Percentiles rank a stretch among this genome's conserved stretches.
These are phyloP conservation scores for Agriopis marginaria DNA, from an alignment of 2,888 invertebrate genomes.

Conservation along the genomic window DNA sequence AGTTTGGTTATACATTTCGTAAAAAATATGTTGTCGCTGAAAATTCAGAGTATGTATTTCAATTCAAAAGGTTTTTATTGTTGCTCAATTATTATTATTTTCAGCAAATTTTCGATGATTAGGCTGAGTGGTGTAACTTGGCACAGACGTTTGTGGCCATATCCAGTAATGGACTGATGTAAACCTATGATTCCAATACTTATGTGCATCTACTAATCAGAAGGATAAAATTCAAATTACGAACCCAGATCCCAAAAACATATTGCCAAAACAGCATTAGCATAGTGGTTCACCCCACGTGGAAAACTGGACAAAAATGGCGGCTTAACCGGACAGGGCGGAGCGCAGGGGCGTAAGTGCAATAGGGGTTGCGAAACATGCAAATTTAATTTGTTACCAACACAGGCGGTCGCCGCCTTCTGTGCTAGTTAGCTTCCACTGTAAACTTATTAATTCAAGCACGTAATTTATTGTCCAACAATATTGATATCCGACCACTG, in stretches of 20 bases:
- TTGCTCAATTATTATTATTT: no score
- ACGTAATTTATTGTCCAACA: slow-evolving; percentile 74
- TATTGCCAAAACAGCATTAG: slow-evolving; percentile 58
- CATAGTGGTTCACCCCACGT: slow-evolving; percentile 49
- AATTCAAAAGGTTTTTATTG: no score
- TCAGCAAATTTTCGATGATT: no score
- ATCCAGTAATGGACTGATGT: no score
- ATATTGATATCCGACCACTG: slow-evolving; percentile 57
- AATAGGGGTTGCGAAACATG: slow-evolving; percentile 77
- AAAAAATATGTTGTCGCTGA: no score
- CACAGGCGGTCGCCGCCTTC: slow-evolving; percentile 71
- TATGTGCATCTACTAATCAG: not conserved
- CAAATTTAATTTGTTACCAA: slow-evolving; percentile 80
- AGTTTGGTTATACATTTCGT: no score
- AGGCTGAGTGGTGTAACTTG: no score
- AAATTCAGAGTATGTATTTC: no score
- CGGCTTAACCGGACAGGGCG: slow-evolving; percentile 59
- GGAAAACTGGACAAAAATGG: slow-evolving; percentile 64
- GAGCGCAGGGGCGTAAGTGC: slow-evolving; percentile 60
- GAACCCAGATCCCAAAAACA: slow-evolving; percentile 57
- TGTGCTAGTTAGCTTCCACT: slow-evolving; percentile 75
- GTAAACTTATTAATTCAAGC: slow-evolving; percentile 82
- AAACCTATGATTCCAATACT: not conserved
- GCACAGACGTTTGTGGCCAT: not conserved
- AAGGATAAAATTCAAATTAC: slow-evolving; percentile 41